phyloP scores from a whole-genome alignment of 2,797 vertebrate species.

The Myripristis jacobus region DNA sequence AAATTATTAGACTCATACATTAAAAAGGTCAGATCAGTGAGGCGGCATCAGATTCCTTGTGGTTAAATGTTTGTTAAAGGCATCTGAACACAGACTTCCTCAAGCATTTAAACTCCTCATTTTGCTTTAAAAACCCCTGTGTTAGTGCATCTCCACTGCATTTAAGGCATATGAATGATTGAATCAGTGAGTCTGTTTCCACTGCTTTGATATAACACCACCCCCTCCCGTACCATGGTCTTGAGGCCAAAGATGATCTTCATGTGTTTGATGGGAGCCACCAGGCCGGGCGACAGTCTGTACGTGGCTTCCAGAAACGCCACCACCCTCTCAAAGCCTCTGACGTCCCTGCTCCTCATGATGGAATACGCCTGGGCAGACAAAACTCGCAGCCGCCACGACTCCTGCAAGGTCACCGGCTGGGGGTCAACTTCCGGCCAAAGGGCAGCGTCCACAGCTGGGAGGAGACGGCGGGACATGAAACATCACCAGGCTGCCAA shows the following conservation, averaged over 20 bases:
- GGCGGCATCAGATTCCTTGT: no score
- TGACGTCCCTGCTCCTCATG: conserved; percentile 67
- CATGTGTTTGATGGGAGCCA: conserved; percentile 83
- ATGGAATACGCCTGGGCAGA: conserved; percentile 70
- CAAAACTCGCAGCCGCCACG: conserved; percentile 71
- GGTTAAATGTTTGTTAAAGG: no score
- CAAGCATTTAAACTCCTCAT: no score
- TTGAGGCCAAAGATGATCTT: conserved; percentile 85
- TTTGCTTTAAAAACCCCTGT: no score
- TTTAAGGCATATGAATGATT: no score
- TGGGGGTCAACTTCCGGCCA: conserved; percentile 71
- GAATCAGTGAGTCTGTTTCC: no score
- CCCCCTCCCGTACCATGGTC: conserved; percentile 75
- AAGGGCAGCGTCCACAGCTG: conserved; percentile 65
- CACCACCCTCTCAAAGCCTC: conserved; percentile 69
- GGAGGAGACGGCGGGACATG: background rate
- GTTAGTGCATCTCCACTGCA: no score
- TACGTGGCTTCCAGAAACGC: conserved; percentile 70
- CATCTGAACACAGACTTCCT: no score
- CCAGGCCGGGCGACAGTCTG: conserved; percentile 73
- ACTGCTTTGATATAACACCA: background rate
- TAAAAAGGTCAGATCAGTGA: no score
- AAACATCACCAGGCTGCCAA: background rate
- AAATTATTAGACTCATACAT: no score
- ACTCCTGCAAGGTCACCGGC: conserved; percentile 67